Percentiles rank a stretch among this genome's conserved stretches.
These are phyloP conservation scores for Mustelus asterias DNA, from an alignment of 2,113 vertebrate genomes.

Conservation along the genomic window DNA sequence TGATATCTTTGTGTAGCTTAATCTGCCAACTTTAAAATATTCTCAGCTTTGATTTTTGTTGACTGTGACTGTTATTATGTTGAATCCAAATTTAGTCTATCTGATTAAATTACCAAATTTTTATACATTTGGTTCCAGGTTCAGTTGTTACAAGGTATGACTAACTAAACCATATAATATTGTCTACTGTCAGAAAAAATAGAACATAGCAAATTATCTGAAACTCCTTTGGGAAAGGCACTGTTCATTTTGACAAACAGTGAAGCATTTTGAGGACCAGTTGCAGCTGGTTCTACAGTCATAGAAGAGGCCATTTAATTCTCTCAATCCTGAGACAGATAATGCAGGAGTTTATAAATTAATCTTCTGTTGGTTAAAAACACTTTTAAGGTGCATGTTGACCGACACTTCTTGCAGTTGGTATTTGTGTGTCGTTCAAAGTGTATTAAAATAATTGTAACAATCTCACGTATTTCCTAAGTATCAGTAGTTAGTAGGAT, in stretches of 20 bases:
- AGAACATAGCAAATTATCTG: constrained; percentile 19
- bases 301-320: background rate
- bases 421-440: background rate
- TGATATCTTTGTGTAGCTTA: background rate
- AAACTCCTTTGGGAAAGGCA: constrained; percentile 5
- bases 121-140: constrained; percentile 17
- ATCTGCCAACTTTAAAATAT: background rate
- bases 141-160: constrained; percentile 1
- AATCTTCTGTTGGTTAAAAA: background rate
- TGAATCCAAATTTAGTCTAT: background rate
- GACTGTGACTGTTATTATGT: background rate
- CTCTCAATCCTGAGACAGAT: background rate
- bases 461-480: background rate
- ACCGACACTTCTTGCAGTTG: background rate
- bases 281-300: background rate
- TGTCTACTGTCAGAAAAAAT: constrained; percentile 17
- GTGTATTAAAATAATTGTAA: background rate
- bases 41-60: background rate
- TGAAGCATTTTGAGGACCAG: background rate
- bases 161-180: background rate
- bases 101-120: background rate
- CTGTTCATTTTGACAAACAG: constrained; percentile 5
- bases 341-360: background rate
- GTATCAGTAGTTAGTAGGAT: too few relatives aligned
- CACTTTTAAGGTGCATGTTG: background rate